Percentiles rank a stretch among this genome's conserved stretches.
Evolutionary conservation across 2,113 vertebrate species (phyloP).

Genomic region (Pelusios castaneus): DNA sequence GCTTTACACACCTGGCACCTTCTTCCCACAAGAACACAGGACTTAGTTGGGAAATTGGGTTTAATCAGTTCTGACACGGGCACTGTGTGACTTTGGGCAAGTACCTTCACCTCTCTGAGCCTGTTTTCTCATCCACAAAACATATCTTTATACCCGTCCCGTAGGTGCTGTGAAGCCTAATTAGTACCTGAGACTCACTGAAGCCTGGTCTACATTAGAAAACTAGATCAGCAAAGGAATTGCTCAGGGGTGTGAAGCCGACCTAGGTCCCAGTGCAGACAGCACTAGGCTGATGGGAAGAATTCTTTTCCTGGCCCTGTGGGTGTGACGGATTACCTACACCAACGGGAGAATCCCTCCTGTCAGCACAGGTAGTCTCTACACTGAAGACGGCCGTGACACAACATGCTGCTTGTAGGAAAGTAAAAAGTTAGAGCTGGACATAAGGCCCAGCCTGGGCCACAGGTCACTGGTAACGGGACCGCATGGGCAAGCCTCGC

Average conservation of each 20-base stretch:
- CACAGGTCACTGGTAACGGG: too few relatives aligned
- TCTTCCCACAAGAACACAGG: not conserved
- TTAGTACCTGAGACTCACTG: not conserved
- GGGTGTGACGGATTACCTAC: not conserved
- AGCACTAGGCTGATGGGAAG: not conserved
- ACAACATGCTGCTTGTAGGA: not conserved
- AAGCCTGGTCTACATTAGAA: not conserved
- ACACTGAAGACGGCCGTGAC: not conserved
- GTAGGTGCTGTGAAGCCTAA: not conserved
- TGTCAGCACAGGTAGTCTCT: not conserved
- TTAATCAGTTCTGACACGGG: rapidly evolving
- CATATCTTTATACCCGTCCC: not conserved
- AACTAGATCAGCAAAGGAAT: not conserved
- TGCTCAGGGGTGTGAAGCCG: not conserved
- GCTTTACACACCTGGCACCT: not conserved
- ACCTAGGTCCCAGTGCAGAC: not conserved
- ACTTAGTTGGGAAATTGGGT: not conserved
- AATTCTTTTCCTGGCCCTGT: not conserved
- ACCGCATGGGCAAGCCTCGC: too few relatives aligned
- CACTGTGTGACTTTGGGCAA: not conserved
- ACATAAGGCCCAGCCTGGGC: too few relatives aligned
- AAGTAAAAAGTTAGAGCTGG: too few relatives aligned
- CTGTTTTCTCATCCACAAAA: not conserved
- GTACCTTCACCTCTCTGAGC: not conserved
- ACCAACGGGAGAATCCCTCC: not conserved